These are phyloP conservation scores for Temnothorax longispinosus DNA, from an alignment of 1,140 invertebrate species.

Conservation along the genomic window DNA sequence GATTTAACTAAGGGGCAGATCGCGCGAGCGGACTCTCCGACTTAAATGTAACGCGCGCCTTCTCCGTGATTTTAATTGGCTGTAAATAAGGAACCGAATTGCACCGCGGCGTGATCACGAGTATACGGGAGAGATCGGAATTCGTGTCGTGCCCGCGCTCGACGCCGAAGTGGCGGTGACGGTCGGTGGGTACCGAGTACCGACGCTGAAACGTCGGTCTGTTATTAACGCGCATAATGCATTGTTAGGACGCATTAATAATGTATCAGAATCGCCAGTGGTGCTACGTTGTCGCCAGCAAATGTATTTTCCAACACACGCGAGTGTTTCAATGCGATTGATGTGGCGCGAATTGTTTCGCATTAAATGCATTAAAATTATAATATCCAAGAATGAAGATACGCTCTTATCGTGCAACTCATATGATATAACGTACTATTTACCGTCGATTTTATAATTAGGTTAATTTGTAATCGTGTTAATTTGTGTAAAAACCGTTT, in stretches of 20 bases:
- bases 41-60: not conserved
- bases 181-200: not conserved
- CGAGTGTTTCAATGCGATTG: not conserved
- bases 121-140: not conserved
- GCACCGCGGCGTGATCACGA: not conserved
- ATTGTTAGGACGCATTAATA: constrained; percentile 29
- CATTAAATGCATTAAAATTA: not conserved
- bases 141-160: not conserved
- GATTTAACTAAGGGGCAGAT: not conserved
- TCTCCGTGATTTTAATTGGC: not conserved
- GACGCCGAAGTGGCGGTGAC: not conserved
- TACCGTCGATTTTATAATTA: not conserved
- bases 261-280: constrained; percentile 27
- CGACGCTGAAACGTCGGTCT: not conserved
- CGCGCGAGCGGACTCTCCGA: not conserved
- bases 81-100: constrained; percentile 21
- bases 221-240: constrained; percentile 30
- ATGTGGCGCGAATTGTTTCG: not conserved
- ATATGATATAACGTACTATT: not conserved
- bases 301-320: constrained; percentile 1
- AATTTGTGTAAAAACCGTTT: too few species aligned
- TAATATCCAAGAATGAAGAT: not conserved
- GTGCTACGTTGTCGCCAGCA: not conserved
- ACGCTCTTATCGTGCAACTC: not conserved
- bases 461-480: not conserved